Percentiles rank a stretch among this genome's conserved stretches.
These are phyloP conservation scores for Pyrocephalus nanus DNA, from an alignment of 2,797 vertebrate species.

Conservation along the genomic window DNA sequence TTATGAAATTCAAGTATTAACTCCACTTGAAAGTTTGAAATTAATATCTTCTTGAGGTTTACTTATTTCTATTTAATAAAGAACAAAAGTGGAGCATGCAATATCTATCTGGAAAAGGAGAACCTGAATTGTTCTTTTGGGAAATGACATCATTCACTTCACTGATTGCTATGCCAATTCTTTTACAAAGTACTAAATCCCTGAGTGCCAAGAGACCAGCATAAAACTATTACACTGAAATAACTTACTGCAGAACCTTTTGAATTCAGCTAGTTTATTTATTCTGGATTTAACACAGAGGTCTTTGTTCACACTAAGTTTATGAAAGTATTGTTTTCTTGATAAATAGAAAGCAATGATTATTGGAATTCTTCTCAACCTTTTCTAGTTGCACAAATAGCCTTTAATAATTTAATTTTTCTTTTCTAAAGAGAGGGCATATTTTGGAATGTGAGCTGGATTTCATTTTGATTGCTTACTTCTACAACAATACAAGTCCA, in stretches of 20 bases:
- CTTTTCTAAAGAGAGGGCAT: background rate
- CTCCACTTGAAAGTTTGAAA: constrained; percentile 15
- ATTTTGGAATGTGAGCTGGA: background rate
- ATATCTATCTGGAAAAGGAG: background rate
- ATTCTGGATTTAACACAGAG: background rate
- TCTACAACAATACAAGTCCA: background rate
- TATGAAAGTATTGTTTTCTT: background rate
- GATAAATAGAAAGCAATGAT: constrained; percentile 8
- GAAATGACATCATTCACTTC: constrained; percentile 1
- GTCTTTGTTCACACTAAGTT: background rate
- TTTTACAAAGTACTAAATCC: background rate
- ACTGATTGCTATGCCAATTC: constrained; percentile 28
- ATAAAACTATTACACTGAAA: constrained; percentile 7
- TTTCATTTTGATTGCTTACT: background rate
- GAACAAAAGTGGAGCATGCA: background rate
- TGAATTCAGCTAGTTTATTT: background rate
- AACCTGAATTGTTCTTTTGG: constrained; percentile 14
- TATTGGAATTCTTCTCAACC: background rate
- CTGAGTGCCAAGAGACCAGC: background rate
- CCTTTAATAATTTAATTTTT: background rate
- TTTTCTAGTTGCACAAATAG: background rate
- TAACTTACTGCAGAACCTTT: background rate
- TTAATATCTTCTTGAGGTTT: constrained; percentile 20
- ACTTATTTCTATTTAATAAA: constrained; percentile 32
- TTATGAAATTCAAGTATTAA: background rate